Conservation (phyloP, 92 coral and sea anemone genomes). For the Siderastrea siderea region DNA sequence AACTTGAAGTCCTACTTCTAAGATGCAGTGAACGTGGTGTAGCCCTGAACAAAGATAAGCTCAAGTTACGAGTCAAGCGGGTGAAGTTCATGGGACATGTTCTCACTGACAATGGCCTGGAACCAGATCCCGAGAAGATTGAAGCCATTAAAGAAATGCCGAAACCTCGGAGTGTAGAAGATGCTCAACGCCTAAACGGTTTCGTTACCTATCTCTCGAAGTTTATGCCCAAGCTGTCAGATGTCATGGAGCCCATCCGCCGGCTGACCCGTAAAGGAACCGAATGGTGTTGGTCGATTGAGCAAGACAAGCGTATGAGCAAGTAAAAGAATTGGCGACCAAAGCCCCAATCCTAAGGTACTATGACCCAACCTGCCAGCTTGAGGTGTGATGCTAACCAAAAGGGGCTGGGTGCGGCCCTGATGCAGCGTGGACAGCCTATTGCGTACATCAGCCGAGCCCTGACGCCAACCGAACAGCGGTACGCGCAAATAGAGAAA, state of each 20-base stretch:
- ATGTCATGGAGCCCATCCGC: neutral
- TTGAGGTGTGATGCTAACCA: neutral
- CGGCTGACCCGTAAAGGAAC: neutral
- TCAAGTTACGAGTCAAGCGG: neutral
- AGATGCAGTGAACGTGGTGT: conserved; percentile 43
- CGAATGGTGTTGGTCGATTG: neutral
- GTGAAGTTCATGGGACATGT: conserved; percentile 5
- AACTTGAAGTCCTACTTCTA: conserved; percentile 13
- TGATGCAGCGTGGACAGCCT: neutral
- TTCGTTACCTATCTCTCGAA: neutral
- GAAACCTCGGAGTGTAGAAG: neutral
- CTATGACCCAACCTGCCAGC: neutral
- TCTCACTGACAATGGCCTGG: conserved; percentile 5
- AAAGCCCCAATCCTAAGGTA: conserved; percentile 1
- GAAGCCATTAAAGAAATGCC: conserved; percentile 1
- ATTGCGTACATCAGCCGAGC: neutral
- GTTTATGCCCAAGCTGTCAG: neutral
- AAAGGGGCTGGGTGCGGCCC: neutral
- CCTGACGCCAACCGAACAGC: neutral
- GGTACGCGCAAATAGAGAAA: too few relatives aligned
- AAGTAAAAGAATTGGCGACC: neutral
- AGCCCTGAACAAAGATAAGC: neutral
- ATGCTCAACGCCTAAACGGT: neutral
- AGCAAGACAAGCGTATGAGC: neutral
- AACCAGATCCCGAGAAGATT: conserved; percentile 7